Percentiles rank a stretch among this genome's conserved stretches.
Evolutionary conservation across 2,113 vertebrate species (phyloP).

Genomic region (Chitala chitala): DNA sequence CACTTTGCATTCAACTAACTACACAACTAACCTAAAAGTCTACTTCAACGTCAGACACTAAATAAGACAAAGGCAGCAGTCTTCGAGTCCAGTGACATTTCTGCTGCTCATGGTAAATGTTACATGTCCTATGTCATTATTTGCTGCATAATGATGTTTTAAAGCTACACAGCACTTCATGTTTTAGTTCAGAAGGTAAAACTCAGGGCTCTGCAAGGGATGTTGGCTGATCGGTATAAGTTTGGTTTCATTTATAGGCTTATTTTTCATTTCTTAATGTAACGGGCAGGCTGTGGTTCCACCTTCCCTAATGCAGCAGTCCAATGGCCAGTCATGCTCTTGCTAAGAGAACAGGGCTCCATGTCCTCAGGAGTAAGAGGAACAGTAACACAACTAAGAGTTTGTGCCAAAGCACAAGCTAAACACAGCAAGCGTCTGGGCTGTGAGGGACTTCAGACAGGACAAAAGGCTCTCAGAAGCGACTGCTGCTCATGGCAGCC

Average conservation of each 20-base stretch:
- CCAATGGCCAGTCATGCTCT: too few species aligned
- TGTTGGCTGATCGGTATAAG: not conserved
- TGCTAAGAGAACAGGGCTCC: not conserved
- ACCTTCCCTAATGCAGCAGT: too few species aligned
- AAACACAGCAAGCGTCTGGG: not conserved
- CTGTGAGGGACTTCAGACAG: not conserved
- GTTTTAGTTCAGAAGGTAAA: not conserved
- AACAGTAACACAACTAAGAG: not conserved
- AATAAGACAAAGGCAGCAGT: conserved; percentile 2
- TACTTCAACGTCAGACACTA: not conserved
- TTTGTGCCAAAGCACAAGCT: not conserved
- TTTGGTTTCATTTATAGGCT: not conserved
- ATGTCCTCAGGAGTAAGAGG: not conserved
- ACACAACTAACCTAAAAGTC: not conserved
- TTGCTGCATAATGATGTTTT: not conserved
- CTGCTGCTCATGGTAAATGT: not conserved
- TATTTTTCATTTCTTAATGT: too few species aligned
- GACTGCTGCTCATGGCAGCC: not conserved
- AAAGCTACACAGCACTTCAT: not conserved
- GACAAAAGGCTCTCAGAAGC: not conserved
- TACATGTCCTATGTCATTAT: not conserved
- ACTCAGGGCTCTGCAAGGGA: not conserved
- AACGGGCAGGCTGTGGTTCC: too few species aligned
- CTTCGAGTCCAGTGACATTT: not conserved
- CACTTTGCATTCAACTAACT: not conserved